Conservation (phyloP, 2,797 vertebrate species). For the Hyperoplus lanceolatus region DNA sequence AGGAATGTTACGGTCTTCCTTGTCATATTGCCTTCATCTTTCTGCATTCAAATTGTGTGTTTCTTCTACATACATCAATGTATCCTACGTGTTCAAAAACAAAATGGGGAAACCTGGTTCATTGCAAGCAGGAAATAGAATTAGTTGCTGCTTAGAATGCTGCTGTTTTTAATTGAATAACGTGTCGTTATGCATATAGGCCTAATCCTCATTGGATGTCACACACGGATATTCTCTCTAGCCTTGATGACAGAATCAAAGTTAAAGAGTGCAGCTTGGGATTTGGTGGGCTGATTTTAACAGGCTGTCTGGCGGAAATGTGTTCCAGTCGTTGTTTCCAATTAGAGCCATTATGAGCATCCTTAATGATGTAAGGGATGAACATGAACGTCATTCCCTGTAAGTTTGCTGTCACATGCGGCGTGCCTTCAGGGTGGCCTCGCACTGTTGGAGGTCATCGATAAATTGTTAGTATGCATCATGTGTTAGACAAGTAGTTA, state of each 20-base stretch:
- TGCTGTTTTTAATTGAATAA: conserved; percentile 5
- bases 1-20: not conserved
- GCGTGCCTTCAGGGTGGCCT: conserved; percentile 53
- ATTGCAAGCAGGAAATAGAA: conserved; percentile 12
- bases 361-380: conserved; percentile 38
- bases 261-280: conserved; percentile 16
- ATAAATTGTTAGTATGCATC: conserved; percentile 20
- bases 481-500: conserved; percentile 10
- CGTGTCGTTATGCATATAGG: not conserved
- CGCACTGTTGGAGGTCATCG: conserved; percentile 19
- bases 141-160: not conserved
- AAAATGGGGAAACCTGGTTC: not conserved
- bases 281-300: conserved; percentile 40
- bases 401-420: conserved; percentile 33
- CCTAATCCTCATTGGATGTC: not conserved
- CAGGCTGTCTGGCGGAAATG: conserved; percentile 39
- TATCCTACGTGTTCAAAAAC: not conserved
- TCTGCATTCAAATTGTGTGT: not conserved
- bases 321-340: conserved; percentile 45
- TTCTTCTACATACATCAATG: not conserved
- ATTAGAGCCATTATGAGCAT: conserved; percentile 32
- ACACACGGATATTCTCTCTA: not conserved
- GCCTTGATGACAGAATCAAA: conserved; percentile 4
- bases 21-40: not conserved
- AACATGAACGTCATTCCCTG: conserved; percentile 19